Percentiles rank a stretch among this genome's conserved stretches.
phyloP scores from a whole-genome alignment of 2,113 vertebrate genomes.

The Pardalotus punctatus region DNA sequence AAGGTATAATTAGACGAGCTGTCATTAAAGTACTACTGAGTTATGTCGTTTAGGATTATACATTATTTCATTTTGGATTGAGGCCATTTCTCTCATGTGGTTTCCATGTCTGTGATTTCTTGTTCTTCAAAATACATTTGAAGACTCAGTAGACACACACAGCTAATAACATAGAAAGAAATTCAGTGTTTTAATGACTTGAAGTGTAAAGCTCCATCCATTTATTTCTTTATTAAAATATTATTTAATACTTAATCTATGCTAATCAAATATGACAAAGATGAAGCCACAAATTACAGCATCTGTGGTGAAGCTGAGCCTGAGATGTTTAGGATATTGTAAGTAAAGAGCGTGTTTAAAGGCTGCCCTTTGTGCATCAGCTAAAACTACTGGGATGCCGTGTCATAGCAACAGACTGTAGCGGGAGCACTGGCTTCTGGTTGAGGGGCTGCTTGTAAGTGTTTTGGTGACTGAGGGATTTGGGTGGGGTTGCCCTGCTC shows the following conservation, averaged over 20 bases:
- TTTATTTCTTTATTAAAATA: not conserved
- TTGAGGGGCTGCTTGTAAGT: rapidly evolving
- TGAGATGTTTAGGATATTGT: not conserved
- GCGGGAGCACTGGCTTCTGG: not conserved
- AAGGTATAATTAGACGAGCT: slow-evolving; percentile 31
- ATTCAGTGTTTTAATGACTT: not conserved
- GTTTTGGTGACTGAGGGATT: not conserved
- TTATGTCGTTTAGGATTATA: slow-evolving; percentile 8
- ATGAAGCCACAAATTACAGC: not conserved
- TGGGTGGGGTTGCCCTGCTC: not conserved
- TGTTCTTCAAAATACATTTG: not conserved
- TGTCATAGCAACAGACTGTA: not conserved
- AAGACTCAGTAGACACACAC: not conserved
- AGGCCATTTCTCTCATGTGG: slow-evolving; percentile 50
- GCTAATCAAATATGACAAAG: not conserved
- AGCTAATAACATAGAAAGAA: not conserved
- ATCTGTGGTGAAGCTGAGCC: not conserved
- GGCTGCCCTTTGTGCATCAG: not conserved
- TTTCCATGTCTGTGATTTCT: not conserved
- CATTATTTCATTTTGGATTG: slow-evolving; percentile 32
- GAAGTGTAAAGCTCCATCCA: not conserved
- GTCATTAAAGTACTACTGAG: slow-evolving; percentile 33
- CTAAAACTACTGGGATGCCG: not conserved
- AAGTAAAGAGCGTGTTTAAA: not conserved
- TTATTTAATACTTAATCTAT: not conserved